Base-by-base conservation (phyloP, 2,888 invertebrate genomes). In the Phyto melanocephala region DNA sequence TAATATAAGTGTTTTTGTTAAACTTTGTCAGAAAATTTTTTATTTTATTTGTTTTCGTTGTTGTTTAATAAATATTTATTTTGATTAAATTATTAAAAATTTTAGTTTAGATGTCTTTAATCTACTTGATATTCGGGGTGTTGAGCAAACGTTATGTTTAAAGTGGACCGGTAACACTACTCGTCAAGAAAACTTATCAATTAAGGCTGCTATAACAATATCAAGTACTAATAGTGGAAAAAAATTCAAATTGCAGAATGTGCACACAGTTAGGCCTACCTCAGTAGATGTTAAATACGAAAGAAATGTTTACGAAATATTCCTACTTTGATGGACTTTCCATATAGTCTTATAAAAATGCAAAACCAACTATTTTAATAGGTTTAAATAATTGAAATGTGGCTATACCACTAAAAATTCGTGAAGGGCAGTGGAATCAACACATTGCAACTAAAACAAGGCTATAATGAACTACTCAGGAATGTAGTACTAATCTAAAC, bases 361-460 rank as follows among this genome's bases (percentile, higher is more conserved):
- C 52, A 6, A 70, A 37, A 20, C 76, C 76, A 2, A 67, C 22
- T 6, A 79, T 79, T 11, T 56, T 81, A 13, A 81, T 77, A 1
- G 75, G 75, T 1, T 4, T 33, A 3, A 35, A 67, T 17, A 76
- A 78, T 24, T 81, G 68, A 78, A 74, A 33, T 37, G 1, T 81
- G 0, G 81, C 77, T 1, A 68, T 77, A 6, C 81, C 72, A 17
- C 37, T 45, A 15, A 81, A 70, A 33, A 50, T 63, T 47, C 33
- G 78, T 35, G 77, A 81, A 24, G 72, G 77, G 1, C n/a, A 20
- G 5, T 78, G 72, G 74, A 28, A 37, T 28, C 68, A 78, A 17
- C 81, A 67, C 10, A 80, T 76, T 17, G 70, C 77, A 10, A 52
- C 63, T 2, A 79, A 79, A 35, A 72, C 79, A 0, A 50, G 58